Percentiles rank a stretch among this genome's conserved stretches.
These are phyloP conservation scores for Timandra comae DNA, from an alignment of 2,888 invertebrate species.

Conservation along the genomic window DNA sequence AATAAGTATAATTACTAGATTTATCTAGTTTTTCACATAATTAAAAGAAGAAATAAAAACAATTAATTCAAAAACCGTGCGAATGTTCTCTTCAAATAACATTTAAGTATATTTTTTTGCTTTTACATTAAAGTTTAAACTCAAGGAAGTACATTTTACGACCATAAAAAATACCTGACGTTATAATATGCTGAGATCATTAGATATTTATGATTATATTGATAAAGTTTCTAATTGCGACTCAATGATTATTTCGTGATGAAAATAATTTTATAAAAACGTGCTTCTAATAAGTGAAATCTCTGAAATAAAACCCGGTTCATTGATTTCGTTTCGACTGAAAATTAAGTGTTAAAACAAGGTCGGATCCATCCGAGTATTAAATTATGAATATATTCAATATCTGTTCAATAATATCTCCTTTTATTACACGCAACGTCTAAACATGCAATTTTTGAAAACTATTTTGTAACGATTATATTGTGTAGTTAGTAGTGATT, in stretches of 20 bases:
- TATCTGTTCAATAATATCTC: constrained; percentile 32
- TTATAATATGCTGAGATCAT: no score
- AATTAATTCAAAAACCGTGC: no score
- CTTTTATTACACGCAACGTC: constrained; percentile 13
- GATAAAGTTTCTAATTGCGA: constrained; percentile 32
- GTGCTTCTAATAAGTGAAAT: constrained; percentile 67
- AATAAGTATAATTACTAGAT: no score
- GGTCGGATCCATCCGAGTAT: constrained; percentile 56
- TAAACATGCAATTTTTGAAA: constrained; percentile 3
- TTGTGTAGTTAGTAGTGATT: no score
- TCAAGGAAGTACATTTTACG: constrained; percentile 29
- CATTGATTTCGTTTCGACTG: constrained; percentile 53
- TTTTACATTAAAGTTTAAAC: constrained; percentile 17
- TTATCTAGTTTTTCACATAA: no score
- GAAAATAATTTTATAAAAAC: constrained; percentile 35
- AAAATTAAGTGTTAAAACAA: constrained; percentile 48
- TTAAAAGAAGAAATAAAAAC: no score
- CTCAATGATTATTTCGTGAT: constrained; percentile 48
- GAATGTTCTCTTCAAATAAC: constrained; percentile 27
- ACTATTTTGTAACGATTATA: no score
- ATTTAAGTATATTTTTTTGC: constrained; percentile 27
- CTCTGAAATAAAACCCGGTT: constrained; percentile 52
- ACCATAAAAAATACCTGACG: constrained; percentile 22
- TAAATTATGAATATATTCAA: constrained; percentile 48
- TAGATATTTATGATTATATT: constrained; percentile 1